Evolutionary conservation across 2,797 vertebrate species (phyloP), one percentile per base, ranked within the genome.

Genomic region (Microctenopoma stevenorrisi): DNA sequence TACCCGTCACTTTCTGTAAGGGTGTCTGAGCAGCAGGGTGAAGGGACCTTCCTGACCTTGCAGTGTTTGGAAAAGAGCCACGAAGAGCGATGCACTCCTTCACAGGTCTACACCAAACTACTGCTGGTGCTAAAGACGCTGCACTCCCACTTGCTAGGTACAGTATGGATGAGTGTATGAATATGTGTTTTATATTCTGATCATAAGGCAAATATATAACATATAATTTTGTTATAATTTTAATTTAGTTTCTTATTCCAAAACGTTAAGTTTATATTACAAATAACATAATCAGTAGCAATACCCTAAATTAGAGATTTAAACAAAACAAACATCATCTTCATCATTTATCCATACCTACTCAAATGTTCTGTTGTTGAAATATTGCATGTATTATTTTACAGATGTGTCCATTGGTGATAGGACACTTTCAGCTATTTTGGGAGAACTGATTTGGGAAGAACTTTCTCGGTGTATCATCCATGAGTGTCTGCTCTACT

Each of bases 381-480:
- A 48, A 30, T 28, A 22, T 42, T 16, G 6, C 18, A 46, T 46
- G 0, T 70, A 0, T 47, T 68, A 1, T 75, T 72, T 70, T 72
- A 16, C 79, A 99, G 98, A 94, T 72, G 91, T 96, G 50, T 86
- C 94, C 28, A 87, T 94, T 5, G 88, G 88, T 2, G 83, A 93
- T 42, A 93, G 82, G 75, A 93, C 83, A 56, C 89, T 97, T 4
- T 92, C 96, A 0, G 84, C 94, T 14, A 90, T 96, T 57, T 88
- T 99, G 16, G 97, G 97, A 9, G 93, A 94, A 44, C 59, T 95
- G 82, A 95, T 99, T 60, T 98, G 97, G 97, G 95, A 96, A 74
- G 96, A 98, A 25, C 82, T 98, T 33, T 98, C 96, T 0, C 93
- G 95, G 58, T 96, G 95, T 81, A 95, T 99, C 82, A 97, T 99